Evolutionary conservation across 2,113 vertebrate genomes (phyloP), one percentile per base, ranked within the genome.

Genomic region (Pangasianodon hypophthalmus): DNA sequence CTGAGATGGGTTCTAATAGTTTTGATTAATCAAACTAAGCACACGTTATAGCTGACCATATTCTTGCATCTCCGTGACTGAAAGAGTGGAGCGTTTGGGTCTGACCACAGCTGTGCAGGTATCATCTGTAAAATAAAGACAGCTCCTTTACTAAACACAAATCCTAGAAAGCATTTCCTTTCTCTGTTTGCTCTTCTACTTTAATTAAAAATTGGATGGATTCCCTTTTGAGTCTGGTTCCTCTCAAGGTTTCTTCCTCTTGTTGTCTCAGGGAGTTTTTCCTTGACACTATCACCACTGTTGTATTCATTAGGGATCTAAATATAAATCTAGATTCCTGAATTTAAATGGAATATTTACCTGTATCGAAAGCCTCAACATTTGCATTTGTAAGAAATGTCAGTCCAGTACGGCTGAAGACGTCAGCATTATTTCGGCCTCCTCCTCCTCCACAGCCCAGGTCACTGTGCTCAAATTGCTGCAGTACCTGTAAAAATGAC

Each of bases 401-500:
- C 87, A 99, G 96, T 18, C 98, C 98, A 0, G 97, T 96, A 73
- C 96, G 92, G 10, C 90, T 91, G 91, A 99, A 98, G 0, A 99
- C 97, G 0, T 97, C 96, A 0, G 96, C n/a, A 0, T 95, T 97
- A 92, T 98, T 93, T 88, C 1, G 93, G 19, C 98, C 98, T 0
- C 97, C 98, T 0, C 98, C 98, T 14, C 97, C 97, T 0, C 98
- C 98, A 44, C 98, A 99, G 14, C 98, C 98, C 60, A 94, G 96
- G 92, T 99, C 98, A 21, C 94, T 97, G n/a, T 92, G 92, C 88
- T 99, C 98, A 5, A 98, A 91, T 54, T 94, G 92, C 6, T 93
- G 95, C 84, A 97, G 91, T 24, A 97, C 92, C 98, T 99, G 92
- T 46, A 6, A 90, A n/a, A 86, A 73, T 21, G 24, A 62, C 48